A percentile compares a stretch with the other conserved stretches of the same genome.
These are phyloP conservation scores for Schlechtendalia chinensis DNA, from an alignment of 1,140 invertebrate species.

Conservation along the genomic window DNA sequence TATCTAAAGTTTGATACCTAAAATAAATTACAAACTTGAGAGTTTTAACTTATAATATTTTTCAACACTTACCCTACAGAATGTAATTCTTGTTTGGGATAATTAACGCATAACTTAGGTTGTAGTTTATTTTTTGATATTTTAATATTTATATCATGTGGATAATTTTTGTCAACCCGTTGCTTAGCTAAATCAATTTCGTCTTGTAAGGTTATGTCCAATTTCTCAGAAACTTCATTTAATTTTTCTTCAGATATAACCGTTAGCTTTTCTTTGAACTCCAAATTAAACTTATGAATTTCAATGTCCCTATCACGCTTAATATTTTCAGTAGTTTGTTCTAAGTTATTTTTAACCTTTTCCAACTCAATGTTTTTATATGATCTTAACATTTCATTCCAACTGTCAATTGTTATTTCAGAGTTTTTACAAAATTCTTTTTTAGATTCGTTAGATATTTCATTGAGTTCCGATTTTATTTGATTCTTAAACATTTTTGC, in stretches of 20 bases:
- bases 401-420: not conserved
- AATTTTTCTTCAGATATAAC: conserved; percentile 17
- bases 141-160: not conserved
- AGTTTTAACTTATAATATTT: too few species aligned
- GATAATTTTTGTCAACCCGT: not conserved
- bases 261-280: conserved; percentile 31
- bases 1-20: not conserved
- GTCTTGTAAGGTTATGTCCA: conserved; percentile 9
- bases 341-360: conserved; percentile 4
- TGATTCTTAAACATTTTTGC: conserved; percentile 9
- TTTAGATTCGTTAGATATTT: not conserved
- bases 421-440: not conserved
- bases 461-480: not conserved
- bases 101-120: not conserved
- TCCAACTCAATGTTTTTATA: not conserved
- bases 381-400: not conserved
- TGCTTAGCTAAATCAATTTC: not conserved
- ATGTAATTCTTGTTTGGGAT: not conserved
- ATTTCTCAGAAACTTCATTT: not conserved
- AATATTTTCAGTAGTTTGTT: conserved; percentile 9
- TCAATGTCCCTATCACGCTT: not conserved
- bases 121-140: not conserved
- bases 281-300: not conserved
- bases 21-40: conserved; percentile 1
- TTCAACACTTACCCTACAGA: not conserved